These are phyloP conservation scores for Intellagama lesueurii DNA, from an alignment of 2,797 vertebrate genomes.

Conservation along the genomic window DNA sequence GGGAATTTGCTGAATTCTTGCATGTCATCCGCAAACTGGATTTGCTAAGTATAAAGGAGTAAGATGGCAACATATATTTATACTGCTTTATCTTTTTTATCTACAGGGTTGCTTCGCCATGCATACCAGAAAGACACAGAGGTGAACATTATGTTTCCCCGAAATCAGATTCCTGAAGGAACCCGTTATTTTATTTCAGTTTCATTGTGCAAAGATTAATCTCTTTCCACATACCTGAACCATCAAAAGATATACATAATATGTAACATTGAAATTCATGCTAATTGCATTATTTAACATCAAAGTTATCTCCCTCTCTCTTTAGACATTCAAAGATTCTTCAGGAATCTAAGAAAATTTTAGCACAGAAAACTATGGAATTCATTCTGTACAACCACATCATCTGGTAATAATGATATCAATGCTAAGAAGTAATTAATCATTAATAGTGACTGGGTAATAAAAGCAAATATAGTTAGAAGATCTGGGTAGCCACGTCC, in stretches of 20 bases:
- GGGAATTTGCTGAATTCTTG: conserved; percentile 98
- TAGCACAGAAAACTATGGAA: fast-evolving
- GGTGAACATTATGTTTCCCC: neutral
- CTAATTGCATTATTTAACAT: neutral
- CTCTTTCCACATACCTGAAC: neutral
- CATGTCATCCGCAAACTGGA: conserved; percentile 99
- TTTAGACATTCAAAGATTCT: neutral
- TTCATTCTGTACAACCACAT: neutral
- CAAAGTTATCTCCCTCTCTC: neutral
- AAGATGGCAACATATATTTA: conserved; percentile 12
- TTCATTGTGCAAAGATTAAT: neutral
- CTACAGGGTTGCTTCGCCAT: fast-evolving
- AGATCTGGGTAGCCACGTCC: neutral
- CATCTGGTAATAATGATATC: neutral
- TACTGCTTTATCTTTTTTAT: neutral
- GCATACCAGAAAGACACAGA: neutral
- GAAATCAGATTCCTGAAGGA: neutral
- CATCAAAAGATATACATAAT: neutral
- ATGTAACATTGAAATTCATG: neutral
- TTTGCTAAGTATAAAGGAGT: conserved; percentile 81
- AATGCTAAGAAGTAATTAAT: neutral
- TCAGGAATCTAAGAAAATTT: neutral
- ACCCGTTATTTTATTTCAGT: neutral
- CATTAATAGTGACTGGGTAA: neutral
- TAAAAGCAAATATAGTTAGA: neutral